phyloP scores from a whole-genome alignment of 2,113 vertebrate genomes.

The Pyxicephalus adspersus region DNA sequence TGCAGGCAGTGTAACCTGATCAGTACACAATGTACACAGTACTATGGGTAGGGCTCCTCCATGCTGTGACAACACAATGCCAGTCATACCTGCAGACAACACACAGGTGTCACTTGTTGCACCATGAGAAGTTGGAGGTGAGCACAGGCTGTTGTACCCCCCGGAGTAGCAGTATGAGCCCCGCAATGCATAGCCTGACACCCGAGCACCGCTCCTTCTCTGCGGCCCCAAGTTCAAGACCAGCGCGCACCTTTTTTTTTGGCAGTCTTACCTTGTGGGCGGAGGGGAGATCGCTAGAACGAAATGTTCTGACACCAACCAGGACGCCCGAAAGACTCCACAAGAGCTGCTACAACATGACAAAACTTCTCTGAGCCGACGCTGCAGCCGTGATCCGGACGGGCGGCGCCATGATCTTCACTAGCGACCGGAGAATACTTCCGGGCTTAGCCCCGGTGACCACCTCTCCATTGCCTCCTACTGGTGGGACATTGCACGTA shows the following conservation, averaged over 20 bases:
- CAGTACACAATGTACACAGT: too few species aligned
- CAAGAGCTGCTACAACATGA: not conserved
- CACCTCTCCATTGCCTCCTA: conserved; percentile 29
- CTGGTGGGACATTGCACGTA: not conserved
- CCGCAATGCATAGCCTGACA: not conserved
- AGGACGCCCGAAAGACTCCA: not conserved
- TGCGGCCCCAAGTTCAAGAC: not conserved
- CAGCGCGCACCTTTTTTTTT: not conserved
- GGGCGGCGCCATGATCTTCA: conserved; percentile 42
- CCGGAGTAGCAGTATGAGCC: not conserved
- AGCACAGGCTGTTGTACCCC: not conserved
- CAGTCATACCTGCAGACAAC: not conserved
- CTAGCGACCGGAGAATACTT: conserved; percentile 49
- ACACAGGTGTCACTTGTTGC: conserved; percentile 20
- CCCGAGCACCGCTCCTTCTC: not conserved
- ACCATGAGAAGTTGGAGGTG: too few species aligned
- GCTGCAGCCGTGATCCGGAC: not conserved
- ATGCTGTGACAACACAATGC: too few species aligned
- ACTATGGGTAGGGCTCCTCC: too few species aligned
- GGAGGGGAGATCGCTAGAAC: not conserved
- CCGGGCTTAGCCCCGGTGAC: conserved; percentile 44
- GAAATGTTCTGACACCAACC: not conserved
- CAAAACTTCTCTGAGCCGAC: not conserved
- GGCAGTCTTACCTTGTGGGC: conserved; percentile 8
- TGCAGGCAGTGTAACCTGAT: too few species aligned